phyloP scores from a whole-genome alignment of 37 sponge, comb jelly and placozoan genomes.

The Eunapius fragilis region DNA sequence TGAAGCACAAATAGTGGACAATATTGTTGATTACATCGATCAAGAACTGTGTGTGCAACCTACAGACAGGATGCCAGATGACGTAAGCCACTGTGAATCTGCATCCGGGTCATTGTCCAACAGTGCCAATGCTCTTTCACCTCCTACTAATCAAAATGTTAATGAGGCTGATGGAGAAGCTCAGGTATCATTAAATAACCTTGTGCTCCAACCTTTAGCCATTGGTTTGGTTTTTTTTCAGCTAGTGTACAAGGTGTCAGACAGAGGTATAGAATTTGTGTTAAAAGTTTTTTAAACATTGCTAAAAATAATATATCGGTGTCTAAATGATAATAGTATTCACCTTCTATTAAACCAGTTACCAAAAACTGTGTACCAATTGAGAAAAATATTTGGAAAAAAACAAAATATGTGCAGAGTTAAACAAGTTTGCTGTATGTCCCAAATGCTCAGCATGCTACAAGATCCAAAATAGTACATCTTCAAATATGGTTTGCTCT shows the following conservation, averaged over 20 bases:
- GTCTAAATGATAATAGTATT: too few species aligned
- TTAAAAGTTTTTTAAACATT: too few species aligned
- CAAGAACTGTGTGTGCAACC: background rate
- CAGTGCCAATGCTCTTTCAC: background rate
- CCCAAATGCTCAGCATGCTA: slow-evolving; percentile 35
- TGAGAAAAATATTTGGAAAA: background rate
- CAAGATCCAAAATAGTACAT: background rate
- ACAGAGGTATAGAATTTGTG: background rate
- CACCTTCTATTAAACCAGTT: too few species aligned
- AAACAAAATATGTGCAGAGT: background rate
- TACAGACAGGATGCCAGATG: background rate
- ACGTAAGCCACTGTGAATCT: background rate
- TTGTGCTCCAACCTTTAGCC: background rate
- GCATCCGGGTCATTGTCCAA: background rate
- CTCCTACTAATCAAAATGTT: background rate
- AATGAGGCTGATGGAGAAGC: background rate
- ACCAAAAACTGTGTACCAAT: too few species aligned
- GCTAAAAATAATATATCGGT: too few species aligned
- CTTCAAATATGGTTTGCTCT: slow-evolving; percentile 1
- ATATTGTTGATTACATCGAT: background rate
- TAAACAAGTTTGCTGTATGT: slow-evolving; percentile 37
- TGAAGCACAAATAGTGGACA: background rate
- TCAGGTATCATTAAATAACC: background rate
- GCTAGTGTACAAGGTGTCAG: background rate
- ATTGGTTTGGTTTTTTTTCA: background rate